These are phyloP conservation scores for Macroteleia sp. DNA, from an alignment of 2,888 invertebrate species.

Conservation along the genomic window DNA sequence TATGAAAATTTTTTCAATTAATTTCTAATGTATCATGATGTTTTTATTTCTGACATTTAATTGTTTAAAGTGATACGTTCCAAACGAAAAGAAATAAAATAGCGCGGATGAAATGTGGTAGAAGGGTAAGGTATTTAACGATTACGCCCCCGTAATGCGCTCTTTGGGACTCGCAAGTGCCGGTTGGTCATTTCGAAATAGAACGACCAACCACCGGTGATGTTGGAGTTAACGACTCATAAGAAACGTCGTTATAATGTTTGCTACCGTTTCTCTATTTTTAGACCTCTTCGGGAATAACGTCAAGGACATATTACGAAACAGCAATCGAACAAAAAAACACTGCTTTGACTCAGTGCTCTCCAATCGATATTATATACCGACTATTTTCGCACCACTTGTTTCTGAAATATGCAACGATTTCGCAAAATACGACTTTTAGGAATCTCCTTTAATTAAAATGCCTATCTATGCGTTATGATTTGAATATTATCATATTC, in stretches of 20 bases:
- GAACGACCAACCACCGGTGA: constrained; percentile 73
- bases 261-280: constrained; percentile 73
- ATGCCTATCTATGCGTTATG: too few relatives aligned
- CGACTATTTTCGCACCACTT: constrained; percentile 55
- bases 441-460: too few relatives aligned
- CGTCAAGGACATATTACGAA: constrained; percentile 80
- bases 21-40: not conserved
- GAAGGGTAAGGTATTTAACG: constrained; percentile 40
- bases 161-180: constrained; percentile 69
- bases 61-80: constrained; percentile 1
- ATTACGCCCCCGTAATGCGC: constrained; percentile 41
- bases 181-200: constrained; percentile 71
- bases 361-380: constrained; percentile 61
- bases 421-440: constrained; percentile 50
- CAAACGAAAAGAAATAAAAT: constrained; percentile 17
- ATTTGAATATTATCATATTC: too few relatives aligned
- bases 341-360: constrained; percentile 62
- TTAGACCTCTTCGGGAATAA: constrained; percentile 74
- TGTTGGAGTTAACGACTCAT: constrained; percentile 77
- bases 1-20: not conserved
- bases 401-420: constrained; percentile 62
- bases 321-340: constrained; percentile 73
- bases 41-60: constrained; percentile 12
- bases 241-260: constrained; percentile 74
- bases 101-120: constrained; percentile 19